Base-by-base conservation (phyloP, 2,113 vertebrate genomes). In the Ranitomeya imitator region DNA sequence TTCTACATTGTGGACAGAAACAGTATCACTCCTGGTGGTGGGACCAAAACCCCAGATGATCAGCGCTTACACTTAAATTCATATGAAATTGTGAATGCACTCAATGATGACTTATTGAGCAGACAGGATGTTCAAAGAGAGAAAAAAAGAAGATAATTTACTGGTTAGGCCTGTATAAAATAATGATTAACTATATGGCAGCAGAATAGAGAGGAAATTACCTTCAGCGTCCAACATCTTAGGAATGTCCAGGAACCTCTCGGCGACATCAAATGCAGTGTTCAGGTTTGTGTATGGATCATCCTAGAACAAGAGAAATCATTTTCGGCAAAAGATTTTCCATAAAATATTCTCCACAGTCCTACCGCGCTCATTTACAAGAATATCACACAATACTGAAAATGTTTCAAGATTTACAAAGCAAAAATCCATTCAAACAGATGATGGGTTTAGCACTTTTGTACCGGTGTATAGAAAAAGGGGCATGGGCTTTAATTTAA, bases 221-320 rank as follows among this genome's bases (percentile, higher is more conserved):
- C 97, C 97, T 96, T 98, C 97, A 90, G 97, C 97, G 85, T 98
- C 97, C 95, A 98, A 90, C 97, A 98, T 98, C 92, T 98, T 98
- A 23, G 97, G 97, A 91, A 98, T 98, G 95, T 98, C 97, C 91
- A 98, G 93, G 67, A 97, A 98, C 88, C 97, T 97, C 92, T 98
- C 97, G 65, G 97, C 97, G 90, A 98, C 97, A 71, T 98, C 97
- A 87, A 98, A 98, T 89, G 97, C 97, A 65, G 97, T 98, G 92
- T 98, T 98, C 92, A 98, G 93, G 90, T 97, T 97, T 92, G 97
- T 97, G 93, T 97, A 96, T 81, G 97, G 97, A 92, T 97, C 97
- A 82, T 97, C 97, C 97, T 97, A 91, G 45, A 26, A 19, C 88
- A 93, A 89, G 26, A 90, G 4, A 21, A 65, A 90, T 61, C 78